phyloP scores from a whole-genome alignment of 2,888 invertebrate genomes.

The Stenotaenia linearis region DNA sequence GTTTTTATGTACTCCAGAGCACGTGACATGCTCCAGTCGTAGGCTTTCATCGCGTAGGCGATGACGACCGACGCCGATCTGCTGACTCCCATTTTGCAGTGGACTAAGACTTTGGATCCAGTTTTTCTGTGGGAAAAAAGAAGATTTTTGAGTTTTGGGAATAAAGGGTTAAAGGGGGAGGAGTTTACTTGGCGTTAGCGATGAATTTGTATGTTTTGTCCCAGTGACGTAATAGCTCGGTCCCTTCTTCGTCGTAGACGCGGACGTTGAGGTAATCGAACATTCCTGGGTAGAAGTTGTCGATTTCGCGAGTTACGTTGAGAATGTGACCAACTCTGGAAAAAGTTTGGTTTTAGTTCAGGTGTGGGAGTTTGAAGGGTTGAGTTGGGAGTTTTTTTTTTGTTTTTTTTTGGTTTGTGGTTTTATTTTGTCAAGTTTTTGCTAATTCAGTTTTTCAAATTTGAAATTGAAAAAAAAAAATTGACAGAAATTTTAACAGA shows the following conservation, averaged over 20 bases:
- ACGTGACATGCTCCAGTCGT: slow-evolving; percentile 84
- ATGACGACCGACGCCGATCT: slow-evolving; percentile 96
- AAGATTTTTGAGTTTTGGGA: neutral
- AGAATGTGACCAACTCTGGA: slow-evolving; percentile 87
- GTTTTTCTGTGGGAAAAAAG: slow-evolving; percentile 56
- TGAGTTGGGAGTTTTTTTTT: no score
- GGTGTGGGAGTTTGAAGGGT: no score
- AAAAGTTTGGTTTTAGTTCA: no score
- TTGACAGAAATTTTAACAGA: no score
- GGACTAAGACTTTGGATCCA: slow-evolving; percentile 90
- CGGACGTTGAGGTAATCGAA: slow-evolving; percentile 94
- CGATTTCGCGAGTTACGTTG: slow-evolving; percentile 96
- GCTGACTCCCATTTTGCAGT: slow-evolving; percentile 99
- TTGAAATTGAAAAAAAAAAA: no score
- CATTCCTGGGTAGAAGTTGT: slow-evolving; percentile 97
- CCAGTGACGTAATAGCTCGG: slow-evolving; percentile 94
- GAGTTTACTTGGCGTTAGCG: slow-evolving; percentile 65
- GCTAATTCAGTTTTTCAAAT: no score
- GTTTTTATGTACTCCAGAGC: slow-evolving; percentile 85
- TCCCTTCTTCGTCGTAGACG: slow-evolving; percentile 94
- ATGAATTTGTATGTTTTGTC: slow-evolving; percentile 97
- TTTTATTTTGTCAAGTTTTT: no score
- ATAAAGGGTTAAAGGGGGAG: neutral
- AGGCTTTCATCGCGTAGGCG: slow-evolving; percentile 97
- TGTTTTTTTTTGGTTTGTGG: no score